phyloP scores from a whole-genome alignment of 2,113 vertebrate species.

The Silurus glanis region DNA sequence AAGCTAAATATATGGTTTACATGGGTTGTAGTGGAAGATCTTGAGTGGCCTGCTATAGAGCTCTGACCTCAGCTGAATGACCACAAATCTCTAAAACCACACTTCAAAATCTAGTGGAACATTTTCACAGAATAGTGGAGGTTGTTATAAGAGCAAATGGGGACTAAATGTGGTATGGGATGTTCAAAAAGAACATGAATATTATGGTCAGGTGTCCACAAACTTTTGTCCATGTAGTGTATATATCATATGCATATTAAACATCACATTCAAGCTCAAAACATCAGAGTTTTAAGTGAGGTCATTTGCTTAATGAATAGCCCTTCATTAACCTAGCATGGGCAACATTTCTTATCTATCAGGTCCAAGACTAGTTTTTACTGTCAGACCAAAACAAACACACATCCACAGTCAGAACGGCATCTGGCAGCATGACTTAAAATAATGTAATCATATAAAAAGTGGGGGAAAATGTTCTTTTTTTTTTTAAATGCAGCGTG shows the following conservation, averaged over 20 bases:
- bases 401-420: not conserved
- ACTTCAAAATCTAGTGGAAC: too few species aligned
- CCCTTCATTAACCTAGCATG: not conserved
- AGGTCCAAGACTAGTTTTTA: not conserved
- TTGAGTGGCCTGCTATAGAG: too few species aligned
- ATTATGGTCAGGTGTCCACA: too few species aligned
- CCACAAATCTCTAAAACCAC: too few species aligned
- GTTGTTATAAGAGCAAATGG: too few species aligned
- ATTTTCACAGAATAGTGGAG: too few species aligned
- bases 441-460: not conserved
- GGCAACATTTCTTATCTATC: not conserved
- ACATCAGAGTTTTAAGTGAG: not conserved
- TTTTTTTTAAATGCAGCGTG: not conserved
- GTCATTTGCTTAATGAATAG: not conserved
- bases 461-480: not conserved
- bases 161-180: too few species aligned
- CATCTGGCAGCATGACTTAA: not conserved
- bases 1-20: too few species aligned
- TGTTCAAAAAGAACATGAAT: too few species aligned
- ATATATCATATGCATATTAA: not conserved
- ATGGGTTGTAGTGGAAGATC: too few species aligned
- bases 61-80: too few species aligned
- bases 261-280: not conserved
- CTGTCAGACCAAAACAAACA: not conserved
- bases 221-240: too few species aligned